Base-by-base conservation (phyloP, 2,113 vertebrate species). In the Sylvilagus bachmani region DNA sequence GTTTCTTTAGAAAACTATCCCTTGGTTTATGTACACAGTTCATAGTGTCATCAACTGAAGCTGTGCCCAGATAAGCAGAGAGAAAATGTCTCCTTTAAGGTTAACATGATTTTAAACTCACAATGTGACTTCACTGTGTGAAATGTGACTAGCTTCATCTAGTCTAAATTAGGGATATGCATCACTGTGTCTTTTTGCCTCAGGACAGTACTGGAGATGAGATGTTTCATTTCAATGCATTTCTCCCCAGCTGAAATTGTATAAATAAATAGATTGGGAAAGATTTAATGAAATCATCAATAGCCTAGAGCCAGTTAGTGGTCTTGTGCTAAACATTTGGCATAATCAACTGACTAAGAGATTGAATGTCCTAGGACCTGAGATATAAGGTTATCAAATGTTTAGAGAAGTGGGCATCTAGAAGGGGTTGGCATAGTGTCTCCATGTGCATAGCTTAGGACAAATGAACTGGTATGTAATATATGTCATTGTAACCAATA, bases 181-280 rank as follows among this genome's bases (percentile, higher is more conserved):
- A 94, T 97, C 90, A 94, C 81, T 93, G 88, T 91, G 86, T 92
- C 67, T 49, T 95, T 96, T 93, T 81, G 92, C 97, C 92, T 95
- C n/a, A 2, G 86, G 97, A 89, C 83, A 96, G 64, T 66, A 71
- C 74, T 66, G 74, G 75, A 92, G 97, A 97, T 95, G 75, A 96
- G 94, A 96, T 93, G 90, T 94, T 96, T 95, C 80, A 95, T 96
- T 97, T 95, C 91, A 92, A 67, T 87, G 86, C 75, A 90, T 93
- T 95, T 95, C 85, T 61, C 38, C 38, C 88, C 74, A 38, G 83
- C 89, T 92, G 91, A 95, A 97, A 97, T 86, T 92, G 95, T 93
- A 90, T 94, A 97, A 97, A 96, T 95, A 97, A 97, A 95, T 97
- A 96, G 79, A 95, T 95, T 94, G 92, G 71, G 75, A 80, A 95